phyloP scores from a whole-genome alignment of 1,140 invertebrate species.

The Pseudomyrmex gracilis region DNA sequence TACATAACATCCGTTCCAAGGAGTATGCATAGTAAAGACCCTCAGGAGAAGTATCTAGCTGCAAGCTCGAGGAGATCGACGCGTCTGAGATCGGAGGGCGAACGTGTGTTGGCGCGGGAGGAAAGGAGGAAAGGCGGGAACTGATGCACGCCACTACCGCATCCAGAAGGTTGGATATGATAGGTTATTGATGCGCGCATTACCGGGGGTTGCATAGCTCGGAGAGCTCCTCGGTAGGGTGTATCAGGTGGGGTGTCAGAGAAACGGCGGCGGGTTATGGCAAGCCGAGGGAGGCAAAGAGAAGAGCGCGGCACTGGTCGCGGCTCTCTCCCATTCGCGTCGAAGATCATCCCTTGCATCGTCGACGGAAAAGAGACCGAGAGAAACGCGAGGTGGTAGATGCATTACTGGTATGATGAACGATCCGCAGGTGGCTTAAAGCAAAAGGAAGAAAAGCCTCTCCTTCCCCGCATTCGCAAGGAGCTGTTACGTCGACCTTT shows the following conservation, averaged over 20 bases:
- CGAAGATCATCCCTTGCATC: constrained; percentile 66
- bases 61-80: constrained; percentile 60
- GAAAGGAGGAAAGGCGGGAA: background rate
- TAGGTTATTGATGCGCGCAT: constrained; percentile 83
- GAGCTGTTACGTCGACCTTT: constrained; percentile 63
- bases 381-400: constrained; percentile 68
- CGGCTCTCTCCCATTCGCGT: constrained; percentile 56
- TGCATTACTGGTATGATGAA: constrained; percentile 80
- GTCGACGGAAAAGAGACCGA: constrained; percentile 61
- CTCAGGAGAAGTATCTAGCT: constrained; percentile 55
- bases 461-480: constrained; percentile 42
- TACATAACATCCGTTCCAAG: constrained; percentile 50
- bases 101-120: constrained; percentile 15
- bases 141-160: constrained; percentile 57
- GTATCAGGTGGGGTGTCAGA: constrained; percentile 57
- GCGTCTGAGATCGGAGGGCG: constrained; percentile 49
- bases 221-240: constrained; percentile 64
- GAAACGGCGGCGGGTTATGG: constrained; percentile 60
- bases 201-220: constrained; percentile 75
- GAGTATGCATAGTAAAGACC: constrained; percentile 53
- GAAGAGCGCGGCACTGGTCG: constrained; percentile 38
- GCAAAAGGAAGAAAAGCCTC: constrained; percentile 56
- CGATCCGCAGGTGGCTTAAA: constrained; percentile 75
- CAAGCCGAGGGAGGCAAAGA: constrained; percentile 23
- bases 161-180: constrained; percentile 76